Base-by-base conservation (phyloP, 2,888 invertebrate genomes). In the Marronus borbonicus region DNA sequence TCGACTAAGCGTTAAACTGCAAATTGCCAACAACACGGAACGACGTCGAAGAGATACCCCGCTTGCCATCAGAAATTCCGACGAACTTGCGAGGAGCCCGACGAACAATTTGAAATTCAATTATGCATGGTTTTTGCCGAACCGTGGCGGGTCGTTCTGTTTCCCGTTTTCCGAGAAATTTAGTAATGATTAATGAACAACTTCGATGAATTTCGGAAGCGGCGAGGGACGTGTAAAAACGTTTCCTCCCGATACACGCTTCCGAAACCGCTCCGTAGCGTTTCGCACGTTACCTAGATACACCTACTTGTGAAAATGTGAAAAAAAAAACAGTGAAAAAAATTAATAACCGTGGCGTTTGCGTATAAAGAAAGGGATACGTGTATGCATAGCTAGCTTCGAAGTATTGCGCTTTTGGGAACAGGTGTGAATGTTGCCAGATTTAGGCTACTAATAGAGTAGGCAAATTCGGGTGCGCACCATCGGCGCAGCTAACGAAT, bases 31-130 rank as follows among this genome's bases (percentile, higher is more conserved):
- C 66, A 64, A 64, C n/a, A 36, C 64, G 31, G 31, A 17, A 66
- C 49, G 17, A 49, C 49, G 49, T 20, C 49, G 20, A 49, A 69
- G 17, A 52, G 50, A 69, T 31, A 52, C 52, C 17, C 17, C 17
- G n/a, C 1, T 28, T 44, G 17, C 17, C 39, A 28, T 24, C 17
- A 44, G 55, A 58, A 58, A 58, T 58, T 72, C 55, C 70, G n/a
- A 7, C 44, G 36, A 70, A 70, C 28, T 55, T 36, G 17, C 17
- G 17, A 2, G 49, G 24, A 44, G n/a, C 72, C 58, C 58, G 39
- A 3, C 31, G 58, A 72, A 72, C 55, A 72, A 58, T 72, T 58
- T 72, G 39, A 72, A 72, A 72, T 72, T 72, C 58, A 72, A 72
- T 72, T 72, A 72, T 39, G 58, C 72, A 72, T 12, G 70, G 55